Evolutionary conservation across 2,888 invertebrate species (phyloP).

Genomic region (Zele albiditarsus): DNA sequence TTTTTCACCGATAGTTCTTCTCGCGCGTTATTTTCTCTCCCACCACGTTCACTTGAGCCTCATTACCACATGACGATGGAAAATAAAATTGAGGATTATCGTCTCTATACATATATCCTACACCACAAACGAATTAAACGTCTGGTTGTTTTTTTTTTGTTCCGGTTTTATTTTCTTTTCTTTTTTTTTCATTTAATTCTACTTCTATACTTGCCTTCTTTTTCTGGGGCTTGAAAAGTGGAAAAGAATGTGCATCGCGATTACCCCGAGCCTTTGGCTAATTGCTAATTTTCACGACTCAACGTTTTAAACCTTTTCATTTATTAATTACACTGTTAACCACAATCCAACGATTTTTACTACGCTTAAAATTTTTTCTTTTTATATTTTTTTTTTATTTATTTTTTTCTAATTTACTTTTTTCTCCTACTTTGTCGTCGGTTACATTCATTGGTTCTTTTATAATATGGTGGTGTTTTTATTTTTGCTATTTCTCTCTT

Average conservation of each 20-base stretch:
- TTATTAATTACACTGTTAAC: slow-evolving; percentile 19
- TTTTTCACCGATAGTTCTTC: background rate
- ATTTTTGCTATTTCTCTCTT: background rate
- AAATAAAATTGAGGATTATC: slow-evolving; percentile 23
- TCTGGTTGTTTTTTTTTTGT: background rate
- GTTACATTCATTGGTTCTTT: background rate
- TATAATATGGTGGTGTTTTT: slow-evolving; percentile 13
- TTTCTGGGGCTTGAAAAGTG: background rate
- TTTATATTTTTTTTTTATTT: background rate
- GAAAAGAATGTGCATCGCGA: slow-evolving; percentile 2
- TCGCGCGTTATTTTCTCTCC: background rate
- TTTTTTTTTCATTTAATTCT: background rate
- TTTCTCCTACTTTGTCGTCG: background rate
- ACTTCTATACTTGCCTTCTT: background rate
- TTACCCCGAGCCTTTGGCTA: background rate
- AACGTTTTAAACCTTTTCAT: background rate
- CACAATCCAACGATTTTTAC: slow-evolving; percentile 11
- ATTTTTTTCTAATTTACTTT: background rate
- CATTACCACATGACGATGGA: background rate
- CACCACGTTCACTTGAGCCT: background rate
- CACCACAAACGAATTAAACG: background rate
- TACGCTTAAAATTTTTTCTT: background rate
- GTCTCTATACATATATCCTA: background rate
- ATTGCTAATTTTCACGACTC: background rate
- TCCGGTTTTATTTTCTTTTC: background rate